Conservation (phyloP, 1,140 invertebrate genomes). For the Meteorus sp. region DNA sequence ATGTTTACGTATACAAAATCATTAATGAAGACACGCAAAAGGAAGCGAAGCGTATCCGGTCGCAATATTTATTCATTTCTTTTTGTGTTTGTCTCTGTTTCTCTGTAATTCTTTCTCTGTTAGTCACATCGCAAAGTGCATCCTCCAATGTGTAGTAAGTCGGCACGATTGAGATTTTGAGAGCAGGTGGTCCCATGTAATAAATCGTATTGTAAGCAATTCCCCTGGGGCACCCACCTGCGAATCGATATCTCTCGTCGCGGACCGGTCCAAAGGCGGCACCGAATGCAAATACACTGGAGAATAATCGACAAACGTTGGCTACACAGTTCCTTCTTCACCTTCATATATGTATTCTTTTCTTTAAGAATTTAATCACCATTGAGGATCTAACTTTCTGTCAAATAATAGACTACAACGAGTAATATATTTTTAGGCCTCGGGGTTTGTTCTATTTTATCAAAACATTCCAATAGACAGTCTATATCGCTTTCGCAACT, state of each 20-base stretch:
- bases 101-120: too few species aligned
- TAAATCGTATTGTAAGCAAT: constrained; percentile 58
- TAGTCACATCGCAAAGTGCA: too few species aligned
- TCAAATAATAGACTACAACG: too few species aligned
- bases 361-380: too few species aligned
- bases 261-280: constrained; percentile 34
- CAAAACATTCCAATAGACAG: too few species aligned
- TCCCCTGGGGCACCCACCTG: constrained; percentile 49
- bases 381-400: too few species aligned
- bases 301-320: constrained; percentile 19
- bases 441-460: too few species aligned
- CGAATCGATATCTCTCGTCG: constrained; percentile 51
- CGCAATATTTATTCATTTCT: neutral
- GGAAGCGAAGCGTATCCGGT: neutral
- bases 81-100: too few species aligned
- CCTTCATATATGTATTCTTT: too few species aligned
- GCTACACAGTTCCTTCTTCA: neutral
- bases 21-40: neutral
- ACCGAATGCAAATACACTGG: constrained; percentile 47
- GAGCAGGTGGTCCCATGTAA: constrained; percentile 53
- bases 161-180: constrained; percentile 51
- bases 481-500: too few species aligned
- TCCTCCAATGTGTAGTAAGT: neutral
- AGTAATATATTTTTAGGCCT: too few species aligned
- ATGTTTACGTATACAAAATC: too few species aligned